Percentiles rank a stretch among this genome's conserved stretches.
Conservation (phyloP, 1,140 invertebrate species). For the Adoxophyes honmai region DNA sequence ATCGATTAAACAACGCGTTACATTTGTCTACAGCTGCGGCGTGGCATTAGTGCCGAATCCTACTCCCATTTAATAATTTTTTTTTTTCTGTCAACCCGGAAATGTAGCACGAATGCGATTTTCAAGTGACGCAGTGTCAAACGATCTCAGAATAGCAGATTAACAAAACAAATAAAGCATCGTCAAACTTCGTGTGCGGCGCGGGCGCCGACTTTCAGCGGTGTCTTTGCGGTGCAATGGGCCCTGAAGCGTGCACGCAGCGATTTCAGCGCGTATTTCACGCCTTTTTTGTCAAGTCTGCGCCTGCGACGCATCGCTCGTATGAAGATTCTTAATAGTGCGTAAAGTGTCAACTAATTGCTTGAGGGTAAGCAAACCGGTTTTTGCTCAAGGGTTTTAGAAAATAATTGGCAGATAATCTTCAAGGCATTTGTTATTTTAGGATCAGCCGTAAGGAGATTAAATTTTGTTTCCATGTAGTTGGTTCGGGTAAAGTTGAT, state of each 20-base stretch:
- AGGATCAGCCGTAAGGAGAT: not conserved
- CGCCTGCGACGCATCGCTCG: conserved; percentile 25
- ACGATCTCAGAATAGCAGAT: not conserved
- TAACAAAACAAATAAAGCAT: conserved; percentile 18
- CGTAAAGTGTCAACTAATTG: conserved; percentile 64
- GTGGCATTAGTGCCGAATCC: too few species aligned
- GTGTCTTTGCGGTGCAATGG: conserved; percentile 57
- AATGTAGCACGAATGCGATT: too few species aligned
- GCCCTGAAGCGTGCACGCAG: conserved; percentile 56
- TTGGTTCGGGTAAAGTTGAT: too few species aligned
- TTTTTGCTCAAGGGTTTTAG: not conserved
- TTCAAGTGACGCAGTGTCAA: too few species aligned
- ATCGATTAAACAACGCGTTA: too few species aligned
- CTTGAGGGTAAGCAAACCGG: conserved; percentile 20
- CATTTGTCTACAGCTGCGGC: too few species aligned
- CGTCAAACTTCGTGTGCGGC: conserved; percentile 55
- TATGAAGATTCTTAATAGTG: conserved; percentile 49
- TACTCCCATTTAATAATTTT: too few species aligned
- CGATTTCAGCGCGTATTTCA: conserved; percentile 67
- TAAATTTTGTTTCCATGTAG: not conserved
- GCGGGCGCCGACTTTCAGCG: conserved; percentile 50
- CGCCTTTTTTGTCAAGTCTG: conserved; percentile 56
- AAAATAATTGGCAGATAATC: conserved; percentile 5
- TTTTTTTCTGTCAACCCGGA: too few species aligned
- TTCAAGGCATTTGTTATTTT: conserved; percentile 8